Percentiles rank a stretch among this genome's conserved stretches.
Conservation (phyloP, 2,888 invertebrate species). For the Lomographa bimaculata region DNA sequence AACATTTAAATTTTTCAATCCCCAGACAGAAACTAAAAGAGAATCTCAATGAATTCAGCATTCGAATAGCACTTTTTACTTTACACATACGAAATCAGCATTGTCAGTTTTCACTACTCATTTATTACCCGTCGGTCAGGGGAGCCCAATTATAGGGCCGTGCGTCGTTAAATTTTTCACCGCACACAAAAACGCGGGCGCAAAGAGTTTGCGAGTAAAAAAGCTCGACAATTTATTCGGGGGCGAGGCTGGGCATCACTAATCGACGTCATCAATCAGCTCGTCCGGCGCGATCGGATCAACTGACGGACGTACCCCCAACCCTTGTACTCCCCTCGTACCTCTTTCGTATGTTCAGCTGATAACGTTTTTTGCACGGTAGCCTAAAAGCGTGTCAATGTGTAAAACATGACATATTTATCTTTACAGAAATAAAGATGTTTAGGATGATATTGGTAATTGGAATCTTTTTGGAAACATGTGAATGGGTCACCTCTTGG, state of each 20-base stretch:
- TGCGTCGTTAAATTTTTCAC: conserved; percentile 35
- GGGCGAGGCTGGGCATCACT: conserved; percentile 77
- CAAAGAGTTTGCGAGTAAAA: conserved; percentile 69
- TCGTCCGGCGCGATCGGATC: conserved; percentile 71
- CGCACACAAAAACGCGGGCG: conserved; percentile 53
- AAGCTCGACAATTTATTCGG: conserved; percentile 79
- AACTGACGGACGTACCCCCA: conserved; percentile 64
- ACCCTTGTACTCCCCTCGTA: conserved; percentile 36
- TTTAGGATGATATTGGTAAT: too few species aligned
- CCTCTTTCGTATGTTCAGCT: conserved; percentile 30
- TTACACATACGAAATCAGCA: conserved; percentile 1
- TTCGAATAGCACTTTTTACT: conserved; percentile 2
- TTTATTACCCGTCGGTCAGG: conserved; percentile 18
- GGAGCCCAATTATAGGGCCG: conserved; percentile 32
- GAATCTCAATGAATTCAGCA: too few species aligned
- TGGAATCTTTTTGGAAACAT: too few species aligned
- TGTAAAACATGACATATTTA: too few species aligned
- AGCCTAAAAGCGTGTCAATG: too few species aligned
- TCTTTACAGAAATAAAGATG: too few species aligned
- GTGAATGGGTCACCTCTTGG: too few species aligned
- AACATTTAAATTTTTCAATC: too few species aligned
- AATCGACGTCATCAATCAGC: conserved; percentile 83
- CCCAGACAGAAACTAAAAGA: too few species aligned
- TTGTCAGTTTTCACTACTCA: conserved; percentile 15
- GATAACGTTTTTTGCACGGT: conserved; percentile 10